Conservation (phyloP, 2,797 vertebrate genomes). For the Pitangus sulphuratus region DNA sequence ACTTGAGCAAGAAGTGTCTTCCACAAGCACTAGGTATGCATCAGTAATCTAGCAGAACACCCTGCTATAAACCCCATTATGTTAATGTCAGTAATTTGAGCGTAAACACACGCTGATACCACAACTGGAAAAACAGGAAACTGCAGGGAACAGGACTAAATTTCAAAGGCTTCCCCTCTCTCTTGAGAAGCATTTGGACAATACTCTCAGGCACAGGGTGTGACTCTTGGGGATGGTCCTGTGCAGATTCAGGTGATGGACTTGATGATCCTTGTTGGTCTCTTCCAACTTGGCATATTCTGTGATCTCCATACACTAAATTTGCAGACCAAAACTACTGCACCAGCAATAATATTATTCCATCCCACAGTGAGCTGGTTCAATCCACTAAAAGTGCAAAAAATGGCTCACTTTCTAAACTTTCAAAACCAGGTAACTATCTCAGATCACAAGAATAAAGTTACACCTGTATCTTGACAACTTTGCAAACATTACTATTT, state of each 20-base stretch:
- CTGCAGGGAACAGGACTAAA: background rate
- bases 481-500: background rate
- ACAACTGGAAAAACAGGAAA: background rate
- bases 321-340: background rate
- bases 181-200: background rate
- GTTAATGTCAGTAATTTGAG: background rate
- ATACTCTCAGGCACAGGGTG: background rate
- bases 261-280: background rate
- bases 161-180: background rate
- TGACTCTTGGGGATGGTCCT: background rate
- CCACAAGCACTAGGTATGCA: background rate
- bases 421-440: background rate
- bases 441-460: background rate
- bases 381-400: background rate
- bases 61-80: background rate
- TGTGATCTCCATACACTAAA: background rate
- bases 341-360: background rate
- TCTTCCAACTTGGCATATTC: background rate
- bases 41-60: background rate
- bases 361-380: background rate
- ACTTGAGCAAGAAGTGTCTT: background rate
- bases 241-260: background rate
- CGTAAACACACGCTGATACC: background rate
- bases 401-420: background rate
- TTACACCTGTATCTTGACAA: background rate